Percentiles rank a stretch among this genome's conserved stretches.
phyloP scores from a whole-genome alignment of 2,797 vertebrate species.

The Acropternis orthonyx region DNA sequence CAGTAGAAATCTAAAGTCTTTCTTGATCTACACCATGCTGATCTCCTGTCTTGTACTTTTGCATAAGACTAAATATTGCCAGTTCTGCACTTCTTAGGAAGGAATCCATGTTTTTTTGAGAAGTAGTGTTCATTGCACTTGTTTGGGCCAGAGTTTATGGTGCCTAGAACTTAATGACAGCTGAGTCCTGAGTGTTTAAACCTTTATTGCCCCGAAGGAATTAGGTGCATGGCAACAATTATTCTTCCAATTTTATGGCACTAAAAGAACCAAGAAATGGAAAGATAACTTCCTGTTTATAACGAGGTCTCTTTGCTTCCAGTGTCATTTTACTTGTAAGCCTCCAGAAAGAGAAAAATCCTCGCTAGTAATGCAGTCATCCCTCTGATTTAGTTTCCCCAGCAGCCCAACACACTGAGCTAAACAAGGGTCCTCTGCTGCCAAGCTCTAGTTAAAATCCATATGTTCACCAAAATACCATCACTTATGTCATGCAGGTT shows the following conservation, averaged over 20 bases:
- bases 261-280: background rate
- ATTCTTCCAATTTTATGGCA: background rate
- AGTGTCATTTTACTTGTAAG: background rate
- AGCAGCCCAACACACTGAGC: background rate
- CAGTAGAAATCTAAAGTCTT: background rate
- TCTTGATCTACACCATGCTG: background rate
- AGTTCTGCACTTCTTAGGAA: background rate
- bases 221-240: background rate
- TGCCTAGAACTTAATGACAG: background rate
- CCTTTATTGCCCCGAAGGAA: background rate
- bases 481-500: constrained; percentile 49
- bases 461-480: constrained; percentile 59
- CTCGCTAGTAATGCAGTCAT: background rate
- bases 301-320: background rate
- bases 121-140: background rate
- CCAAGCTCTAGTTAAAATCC: constrained; percentile 66
- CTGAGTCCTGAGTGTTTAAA: background rate
- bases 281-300: background rate
- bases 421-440: constrained; percentile 16
- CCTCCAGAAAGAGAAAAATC: constrained; percentile 3
- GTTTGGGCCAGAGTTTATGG: background rate
- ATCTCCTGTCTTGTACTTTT: background rate
- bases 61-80: background rate
- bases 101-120: background rate
- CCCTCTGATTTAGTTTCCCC: constrained; percentile 7